Evolutionary conservation across 2,888 invertebrate species (phyloP).

Genomic region (Choreutis nemorana): DNA sequence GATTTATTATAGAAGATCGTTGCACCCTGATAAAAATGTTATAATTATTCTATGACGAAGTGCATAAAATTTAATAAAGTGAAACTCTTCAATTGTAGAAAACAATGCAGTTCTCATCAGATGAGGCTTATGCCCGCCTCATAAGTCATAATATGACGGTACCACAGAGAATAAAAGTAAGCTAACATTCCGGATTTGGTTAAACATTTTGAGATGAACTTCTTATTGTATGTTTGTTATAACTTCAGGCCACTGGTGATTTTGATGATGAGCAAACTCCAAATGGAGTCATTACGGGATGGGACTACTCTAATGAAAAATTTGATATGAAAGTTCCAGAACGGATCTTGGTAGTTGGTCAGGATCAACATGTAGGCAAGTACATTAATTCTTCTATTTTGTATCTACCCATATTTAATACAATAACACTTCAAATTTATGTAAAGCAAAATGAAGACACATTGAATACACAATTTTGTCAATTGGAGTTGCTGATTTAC

Average conservation of each 20-base stretch:
- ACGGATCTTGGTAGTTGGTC: slow-evolving; percentile 88
- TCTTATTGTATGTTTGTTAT: not conserved
- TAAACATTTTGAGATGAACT: not conserved
- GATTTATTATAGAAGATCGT: no score
- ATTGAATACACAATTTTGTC: no score
- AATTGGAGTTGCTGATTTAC: no score
- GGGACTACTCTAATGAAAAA: slow-evolving; percentile 75
- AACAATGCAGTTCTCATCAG: slow-evolving; percentile 47
- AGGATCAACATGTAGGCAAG: slow-evolving; percentile 71
- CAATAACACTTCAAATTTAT: not conserved
- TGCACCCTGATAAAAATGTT: no score
- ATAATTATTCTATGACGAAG: no score
- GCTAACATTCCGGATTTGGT: not conserved
- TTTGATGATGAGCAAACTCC: slow-evolving; percentile 70
- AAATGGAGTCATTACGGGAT: slow-evolving; percentile 68
- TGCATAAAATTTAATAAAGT: no score
- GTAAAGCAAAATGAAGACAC: no score
- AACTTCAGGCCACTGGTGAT: slow-evolving; percentile 71
- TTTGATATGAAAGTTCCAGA: slow-evolving; percentile 95
- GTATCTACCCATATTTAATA: not conserved
- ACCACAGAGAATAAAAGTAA: slow-evolving; percentile 58
- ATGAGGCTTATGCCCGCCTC: slow-evolving; percentile 54
- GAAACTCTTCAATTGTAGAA: no score
- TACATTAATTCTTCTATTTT: slow-evolving; percentile 2
- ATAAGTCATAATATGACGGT: slow-evolving; percentile 63